Conservation (phyloP, 92 coral and sea anemone genomes). For the Bergia puertoricense region DNA sequence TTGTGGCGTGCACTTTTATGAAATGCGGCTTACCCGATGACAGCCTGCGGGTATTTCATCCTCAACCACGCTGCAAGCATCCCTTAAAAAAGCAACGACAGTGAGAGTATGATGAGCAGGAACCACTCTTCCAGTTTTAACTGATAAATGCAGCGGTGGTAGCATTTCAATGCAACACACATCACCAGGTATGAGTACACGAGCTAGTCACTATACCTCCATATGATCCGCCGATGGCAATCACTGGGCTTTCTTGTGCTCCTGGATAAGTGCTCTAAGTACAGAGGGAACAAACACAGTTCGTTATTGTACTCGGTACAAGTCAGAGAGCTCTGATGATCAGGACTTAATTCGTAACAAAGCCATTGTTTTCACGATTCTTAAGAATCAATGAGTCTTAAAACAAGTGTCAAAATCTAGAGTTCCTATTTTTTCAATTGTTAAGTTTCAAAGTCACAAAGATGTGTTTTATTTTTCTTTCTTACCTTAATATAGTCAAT, state of each 20-base stretch:
- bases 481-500: conserved; percentile 83
- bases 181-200: background rate
- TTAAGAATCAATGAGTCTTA: too few relatives aligned
- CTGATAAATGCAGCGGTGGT: background rate
- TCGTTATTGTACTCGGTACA: too few relatives aligned
- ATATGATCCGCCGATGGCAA: conserved; percentile 95
- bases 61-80: conserved; percentile 97
- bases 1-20: background rate
- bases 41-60: conserved; percentile 93
- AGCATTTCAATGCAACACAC: too few relatives aligned
- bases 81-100: conserved; percentile 50
- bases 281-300: background rate
- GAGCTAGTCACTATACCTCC: conserved; percentile 63
- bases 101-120: background rate
- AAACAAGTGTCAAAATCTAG: too few relatives aligned
- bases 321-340: too few relatives aligned
- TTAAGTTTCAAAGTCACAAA: too few relatives aligned
- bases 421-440: too few relatives aligned
- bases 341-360: too few relatives aligned
- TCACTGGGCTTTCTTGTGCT: conserved; percentile 84
- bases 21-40: conserved; percentile 70
- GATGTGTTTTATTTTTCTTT: background rate
- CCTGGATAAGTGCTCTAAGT: conserved; percentile 74
- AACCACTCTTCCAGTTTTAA: background rate
- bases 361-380: too few relatives aligned